These are phyloP conservation scores for Calephelis virginiensis DNA, from an alignment of 1,140 invertebrate species.

Conservation along the genomic window DNA sequence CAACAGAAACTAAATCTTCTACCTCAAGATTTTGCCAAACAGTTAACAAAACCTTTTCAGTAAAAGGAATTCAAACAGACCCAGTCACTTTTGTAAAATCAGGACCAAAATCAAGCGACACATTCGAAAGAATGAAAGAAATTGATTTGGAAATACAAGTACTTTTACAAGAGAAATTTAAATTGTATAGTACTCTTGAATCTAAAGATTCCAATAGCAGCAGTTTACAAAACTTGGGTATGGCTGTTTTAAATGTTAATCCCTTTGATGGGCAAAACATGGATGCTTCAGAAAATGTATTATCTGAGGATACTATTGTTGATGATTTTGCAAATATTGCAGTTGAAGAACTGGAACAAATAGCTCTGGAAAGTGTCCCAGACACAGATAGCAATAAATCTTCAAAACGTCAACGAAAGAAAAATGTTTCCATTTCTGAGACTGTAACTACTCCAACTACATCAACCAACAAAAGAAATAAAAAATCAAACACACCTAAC, in stretches of 20 bases:
- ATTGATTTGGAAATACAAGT: conserved; percentile 75
- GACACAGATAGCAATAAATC: conserved; percentile 28
- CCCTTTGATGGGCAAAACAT: conserved; percentile 35
- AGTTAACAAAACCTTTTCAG: conserved; percentile 36
- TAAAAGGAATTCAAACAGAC: conserved; percentile 49
- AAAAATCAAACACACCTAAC: conserved; percentile 52
- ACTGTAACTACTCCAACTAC: conserved; percentile 38
- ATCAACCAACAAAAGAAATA: conserved; percentile 34
- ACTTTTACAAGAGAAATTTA: conserved; percentile 74
- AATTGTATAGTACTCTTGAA: conserved; percentile 70
- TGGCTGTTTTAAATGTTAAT: conserved; percentile 60
- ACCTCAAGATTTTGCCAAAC: conserved; percentile 49
- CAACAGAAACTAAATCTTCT: conserved; percentile 35
- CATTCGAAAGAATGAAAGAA: conserved; percentile 72
- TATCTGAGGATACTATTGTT: conserved; percentile 50
- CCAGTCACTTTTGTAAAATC: conserved; percentile 20
- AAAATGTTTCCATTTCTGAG: conserved; percentile 33
- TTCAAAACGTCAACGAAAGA: conserved; percentile 37
- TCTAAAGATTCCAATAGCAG: conserved; percentile 41
- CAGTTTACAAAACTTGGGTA: conserved; percentile 52
- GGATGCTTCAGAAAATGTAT: conserved; percentile 28
- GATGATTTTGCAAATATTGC: conserved; percentile 63
- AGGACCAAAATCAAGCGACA: conserved; percentile 41
- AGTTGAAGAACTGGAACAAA: conserved; percentile 63
- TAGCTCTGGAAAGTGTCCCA: conserved; percentile 52